Conservation (phyloP, 2,888 invertebrate species). For the Ptychoptera albimana region DNA sequence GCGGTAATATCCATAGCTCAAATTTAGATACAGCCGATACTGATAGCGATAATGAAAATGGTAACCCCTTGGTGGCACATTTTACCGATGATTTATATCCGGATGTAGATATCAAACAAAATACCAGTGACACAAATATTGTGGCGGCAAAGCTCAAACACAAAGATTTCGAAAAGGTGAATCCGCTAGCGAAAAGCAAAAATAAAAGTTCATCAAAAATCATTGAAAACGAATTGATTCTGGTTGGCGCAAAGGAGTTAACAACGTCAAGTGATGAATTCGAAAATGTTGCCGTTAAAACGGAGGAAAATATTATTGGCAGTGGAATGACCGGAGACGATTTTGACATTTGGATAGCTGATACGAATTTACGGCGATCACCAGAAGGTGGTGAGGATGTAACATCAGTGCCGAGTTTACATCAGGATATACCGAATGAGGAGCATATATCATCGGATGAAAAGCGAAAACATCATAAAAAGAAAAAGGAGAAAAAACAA, state of each 20-base stretch:
- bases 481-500: constrained; percentile 31
- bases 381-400: constrained; percentile 51
- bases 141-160: constrained; percentile 21
- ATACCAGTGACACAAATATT: constrained; percentile 18
- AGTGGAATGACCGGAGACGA: constrained; percentile 33
- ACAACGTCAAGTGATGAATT: constrained; percentile 14
- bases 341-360: constrained; percentile 46
- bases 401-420: constrained; percentile 17
- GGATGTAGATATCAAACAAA: constrained; percentile 13
- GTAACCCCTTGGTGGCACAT: constrained; percentile 66
- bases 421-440: constrained; percentile 7
- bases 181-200: constrained; percentile 10
- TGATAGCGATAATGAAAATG: constrained; percentile 47
- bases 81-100: constrained; percentile 54
- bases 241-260: constrained; percentile 6
- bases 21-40: constrained; percentile 6
- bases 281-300: constrained; percentile 20
- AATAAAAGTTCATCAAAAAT: constrained; percentile 1
- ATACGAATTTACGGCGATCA: constrained; percentile 53
- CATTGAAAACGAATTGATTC: constrained; percentile 10
- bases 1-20: constrained; percentile 12
- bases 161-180: constrained; percentile 10
- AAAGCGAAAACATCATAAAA: constrained; percentile 28
- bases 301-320: constrained; percentile 23
- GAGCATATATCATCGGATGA: constrained; percentile 15